Base-by-base conservation (phyloP, 2,888 invertebrate genomes). In the Quadroppia sp. region DNA sequence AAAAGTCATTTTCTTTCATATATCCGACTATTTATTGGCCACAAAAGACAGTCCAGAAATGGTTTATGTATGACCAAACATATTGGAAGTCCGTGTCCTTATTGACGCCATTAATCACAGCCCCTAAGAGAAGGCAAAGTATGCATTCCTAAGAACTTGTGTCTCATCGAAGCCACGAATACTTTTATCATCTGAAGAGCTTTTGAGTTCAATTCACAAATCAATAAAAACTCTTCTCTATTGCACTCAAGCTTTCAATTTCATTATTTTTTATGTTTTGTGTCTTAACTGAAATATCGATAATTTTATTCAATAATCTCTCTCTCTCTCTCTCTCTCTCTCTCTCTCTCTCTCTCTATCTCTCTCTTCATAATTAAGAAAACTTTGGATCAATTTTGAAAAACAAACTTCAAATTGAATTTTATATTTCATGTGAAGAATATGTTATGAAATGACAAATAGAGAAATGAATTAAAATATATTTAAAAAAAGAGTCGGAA, bases 131-230 rank as follows among this genome's bases (percentile, higher is more conserved):
- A 32, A 61, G n/a, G 61, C 61, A 61, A 61, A 61, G 61, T 61
- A 61, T 61, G 61, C 61, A 61, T 61, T 61, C 61, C 61, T 32
- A 25, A 61, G 28, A 61, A 61, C n/a, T 61, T 61, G 61, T n/a
- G n/a, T 61, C 61, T 61, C 23, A 61, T 61, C 61, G 30, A 32
- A 32, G 25, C 15, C n/a, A 36, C 61, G 7, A 20, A 61, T 15
- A 17, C 61, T 32, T 61, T 15, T 61, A 61, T 61, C 61, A 61
- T 28, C 32, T 2, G 15, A 2, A 61, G 56, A 11, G 13, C 28
- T 7, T 17, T 28, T 28, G 15, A 30, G 32, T 61, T 61, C 61
- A 61, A 61, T 61, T 61, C 61, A n/a, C 61, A 61, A 61, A 61
- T 61, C 61, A 61, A 61, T 61, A 61, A 61, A n/a, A 17, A 61